Conservation (phyloP, 23 tunicate genomes). For the Botrylloides violaceus region DNA sequence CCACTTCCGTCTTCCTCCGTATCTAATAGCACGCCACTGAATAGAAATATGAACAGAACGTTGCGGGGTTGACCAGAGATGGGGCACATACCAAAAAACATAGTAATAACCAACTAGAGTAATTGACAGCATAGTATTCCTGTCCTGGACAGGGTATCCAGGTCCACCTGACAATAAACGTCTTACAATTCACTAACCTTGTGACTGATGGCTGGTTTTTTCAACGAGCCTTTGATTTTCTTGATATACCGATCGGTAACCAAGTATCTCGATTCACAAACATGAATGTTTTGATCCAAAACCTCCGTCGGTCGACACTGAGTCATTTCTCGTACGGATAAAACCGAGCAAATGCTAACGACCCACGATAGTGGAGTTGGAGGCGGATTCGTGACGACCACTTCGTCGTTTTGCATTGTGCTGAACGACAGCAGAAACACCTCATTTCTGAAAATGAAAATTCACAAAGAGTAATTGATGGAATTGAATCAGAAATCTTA, state of each 20-base stretch:
- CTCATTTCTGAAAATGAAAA: conserved; percentile 18
- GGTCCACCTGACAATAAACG: too few relatives aligned
- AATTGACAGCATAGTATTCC: too few relatives aligned
- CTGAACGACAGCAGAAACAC: conserved; percentile 26
- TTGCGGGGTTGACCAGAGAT: too few relatives aligned
- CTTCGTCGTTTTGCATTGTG: conserved; percentile 7
- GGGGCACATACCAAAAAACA: too few relatives aligned
- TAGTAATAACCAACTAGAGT: too few relatives aligned
- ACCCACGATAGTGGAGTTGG: conserved; percentile 39
- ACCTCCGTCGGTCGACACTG: conserved; percentile 76
- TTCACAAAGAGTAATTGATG: too few relatives aligned
- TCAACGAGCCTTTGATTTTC: conserved; percentile 51
- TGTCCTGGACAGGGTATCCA: too few relatives aligned
- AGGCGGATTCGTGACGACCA: not conserved
- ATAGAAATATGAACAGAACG: too few relatives aligned
- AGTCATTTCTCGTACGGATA: conserved; percentile 32
- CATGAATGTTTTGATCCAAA: conserved; percentile 46
- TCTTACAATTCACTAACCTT: conserved; percentile 22
- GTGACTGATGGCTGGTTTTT: conserved; percentile 11
- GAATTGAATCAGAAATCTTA: not conserved
- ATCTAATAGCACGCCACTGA: too few relatives aligned
- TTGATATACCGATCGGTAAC: conserved; percentile 41
- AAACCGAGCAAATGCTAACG: conserved; percentile 55
- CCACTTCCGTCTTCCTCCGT: too few relatives aligned
- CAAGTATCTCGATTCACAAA: conserved; percentile 62